Percentiles rank a stretch among this genome's conserved stretches.
phyloP scores from a whole-genome alignment of 2,113 vertebrate genomes.

The Camelus dromedarius region DNA sequence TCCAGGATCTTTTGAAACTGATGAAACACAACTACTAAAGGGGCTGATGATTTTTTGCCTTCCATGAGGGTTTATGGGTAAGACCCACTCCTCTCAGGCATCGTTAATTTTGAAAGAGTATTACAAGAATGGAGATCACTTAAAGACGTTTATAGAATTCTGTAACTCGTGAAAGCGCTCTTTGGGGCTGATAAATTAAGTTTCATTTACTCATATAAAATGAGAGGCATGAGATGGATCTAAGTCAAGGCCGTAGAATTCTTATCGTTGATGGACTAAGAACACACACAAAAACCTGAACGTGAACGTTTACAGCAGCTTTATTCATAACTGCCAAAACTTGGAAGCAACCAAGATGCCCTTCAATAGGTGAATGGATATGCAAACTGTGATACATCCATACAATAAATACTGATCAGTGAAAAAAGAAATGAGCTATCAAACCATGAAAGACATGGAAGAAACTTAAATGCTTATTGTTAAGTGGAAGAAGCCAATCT shows the following conservation, averaged over 20 bases:
- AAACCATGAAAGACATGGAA: too few relatives aligned
- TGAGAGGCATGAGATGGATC: not conserved
- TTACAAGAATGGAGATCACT: not conserved
- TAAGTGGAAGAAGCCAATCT: too few relatives aligned
- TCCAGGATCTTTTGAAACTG: not conserved
- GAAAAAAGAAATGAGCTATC: too few relatives aligned
- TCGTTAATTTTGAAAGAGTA: not conserved
- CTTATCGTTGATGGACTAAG: not conserved
- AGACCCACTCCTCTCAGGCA: not conserved
- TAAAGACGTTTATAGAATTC: not conserved
- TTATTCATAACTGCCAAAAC: too few relatives aligned
- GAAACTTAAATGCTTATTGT: too few relatives aligned
- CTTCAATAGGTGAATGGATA: too few relatives aligned
- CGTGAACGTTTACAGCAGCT: too few relatives aligned
- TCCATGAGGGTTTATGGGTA: not conserved
- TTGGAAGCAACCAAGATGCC: too few relatives aligned
- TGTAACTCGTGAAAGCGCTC: not conserved
- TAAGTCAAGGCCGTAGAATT: not conserved
- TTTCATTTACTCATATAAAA: not conserved
- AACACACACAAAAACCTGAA: too few relatives aligned
- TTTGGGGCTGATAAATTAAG: not conserved
- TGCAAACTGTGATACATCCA: too few relatives aligned
- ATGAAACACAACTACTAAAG: not conserved
- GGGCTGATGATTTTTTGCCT: not conserved
- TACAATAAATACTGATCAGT: too few relatives aligned